Evolutionary conservation across 2,888 invertebrate species (phyloP).

Genomic region (Molanna angustata): DNA sequence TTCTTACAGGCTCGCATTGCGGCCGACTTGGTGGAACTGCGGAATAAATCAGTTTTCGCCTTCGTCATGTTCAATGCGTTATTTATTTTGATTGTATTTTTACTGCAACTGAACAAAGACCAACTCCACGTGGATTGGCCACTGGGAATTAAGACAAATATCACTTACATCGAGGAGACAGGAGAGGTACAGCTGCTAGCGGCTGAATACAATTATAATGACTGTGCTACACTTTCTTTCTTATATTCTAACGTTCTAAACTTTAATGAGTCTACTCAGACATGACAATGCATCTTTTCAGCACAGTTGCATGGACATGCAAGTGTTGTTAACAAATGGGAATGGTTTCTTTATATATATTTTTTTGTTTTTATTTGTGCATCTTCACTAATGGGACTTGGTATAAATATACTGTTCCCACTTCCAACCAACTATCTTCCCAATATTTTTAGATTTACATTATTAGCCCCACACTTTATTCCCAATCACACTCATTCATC

Average conservation of each 20-base stretch:
- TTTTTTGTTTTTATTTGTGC: slow-evolving; percentile 25
- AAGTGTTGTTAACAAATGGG: slow-evolving; percentile 31
- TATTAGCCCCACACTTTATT: too few species aligned
- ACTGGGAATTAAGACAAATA: slow-evolving; percentile 91
- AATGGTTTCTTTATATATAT: slow-evolving; percentile 28
- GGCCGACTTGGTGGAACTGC: slow-evolving; percentile 86
- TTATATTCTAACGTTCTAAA: slow-evolving; percentile 42
- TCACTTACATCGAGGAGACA: slow-evolving; percentile 89
- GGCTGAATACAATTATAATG: slow-evolving; percentile 18
- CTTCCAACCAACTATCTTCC: too few species aligned
- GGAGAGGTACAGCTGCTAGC: slow-evolving; percentile 71
- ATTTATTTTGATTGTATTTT: slow-evolving; percentile 97
- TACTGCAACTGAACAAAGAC: slow-evolving; percentile 98
- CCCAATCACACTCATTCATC: too few species aligned
- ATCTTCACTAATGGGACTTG: slow-evolving; percentile 33
- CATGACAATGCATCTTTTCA: slow-evolving; percentile 46
- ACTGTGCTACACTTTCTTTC: slow-evolving; percentile 27
- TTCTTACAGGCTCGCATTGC: slow-evolving; percentile 81
- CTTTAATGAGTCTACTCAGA: slow-evolving; percentile 48
- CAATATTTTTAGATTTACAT: too few species aligned
- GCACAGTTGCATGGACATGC: slow-evolving; percentile 53
- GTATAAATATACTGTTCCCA: slow-evolving; percentile 25
- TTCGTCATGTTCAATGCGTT: slow-evolving; percentile 99
- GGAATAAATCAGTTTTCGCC: slow-evolving; percentile 96
- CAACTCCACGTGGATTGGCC: slow-evolving; percentile 98